Base-by-base conservation (phyloP, 1,140 invertebrate genomes). In the Penaeus indicus region DNA sequence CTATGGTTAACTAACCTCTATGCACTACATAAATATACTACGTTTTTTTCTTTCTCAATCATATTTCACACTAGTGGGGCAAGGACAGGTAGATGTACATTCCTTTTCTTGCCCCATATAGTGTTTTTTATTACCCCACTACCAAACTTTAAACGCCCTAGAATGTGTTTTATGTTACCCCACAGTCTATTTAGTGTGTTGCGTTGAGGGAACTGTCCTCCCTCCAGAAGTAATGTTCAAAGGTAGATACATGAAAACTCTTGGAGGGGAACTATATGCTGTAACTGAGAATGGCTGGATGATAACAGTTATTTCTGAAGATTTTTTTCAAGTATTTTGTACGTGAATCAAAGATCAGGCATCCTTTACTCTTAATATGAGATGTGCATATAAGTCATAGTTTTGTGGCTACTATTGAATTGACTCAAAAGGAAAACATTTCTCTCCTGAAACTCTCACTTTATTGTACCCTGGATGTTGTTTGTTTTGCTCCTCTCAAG, bases 351-450 rank as follows among this genome's bases (percentile, higher is more conserved):
- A 27, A 86, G 62, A 25, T 60, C 7, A 22, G n/a, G 10, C 47
- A 75, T 11, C 85, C 72, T 10, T 60, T 77, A n/a, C 22, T 86
- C 38, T 7, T 79, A 18, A 83, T 86, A n/a, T 47, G 47, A n/a
- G 85, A 86, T 83, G 85, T 69, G 3, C 69, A 86, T 62, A 19
- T 77, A 61, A 77, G 67, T 47, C 85, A 86, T 54, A 86, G 69
- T 19, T 83, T 21, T 19, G 11, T 86, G 19, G 22, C 47, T 21
- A 80, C 85, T 21, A 63, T 75, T 27, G 42, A 47, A n/a, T 21
- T 86, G 60, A 0, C 85, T 22, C 60, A 18, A 13, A 27, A 84
- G 77, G 38, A 81, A 60, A 67, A 87, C 38, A 90, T 82, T 22
- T 7, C 8, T 60, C 61, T 86, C 13, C 10, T 86, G n/a, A 75